Percentiles rank a stretch among this genome's conserved stretches.
Evolutionary conservation across 1,140 invertebrate species (phyloP).

Genomic region (Melipona quadrifasciata): DNA sequence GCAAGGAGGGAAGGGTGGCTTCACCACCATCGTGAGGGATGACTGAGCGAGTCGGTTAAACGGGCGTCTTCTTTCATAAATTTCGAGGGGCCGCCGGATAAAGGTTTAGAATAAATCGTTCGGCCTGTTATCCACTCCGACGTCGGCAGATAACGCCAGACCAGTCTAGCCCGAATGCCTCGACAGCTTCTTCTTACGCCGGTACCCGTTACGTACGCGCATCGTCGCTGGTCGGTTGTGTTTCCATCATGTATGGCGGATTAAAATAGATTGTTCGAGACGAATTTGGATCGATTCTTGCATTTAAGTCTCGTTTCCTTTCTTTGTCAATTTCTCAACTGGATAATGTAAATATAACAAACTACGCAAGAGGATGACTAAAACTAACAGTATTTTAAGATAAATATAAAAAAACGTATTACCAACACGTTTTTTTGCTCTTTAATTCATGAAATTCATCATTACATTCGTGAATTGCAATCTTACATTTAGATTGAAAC

Average conservation of each 20-base stretch:
- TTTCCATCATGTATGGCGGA: background rate
- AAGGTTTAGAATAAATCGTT: constrained; percentile 81
- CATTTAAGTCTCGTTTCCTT: background rate
- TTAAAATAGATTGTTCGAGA: background rate
- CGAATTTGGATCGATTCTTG: background rate
- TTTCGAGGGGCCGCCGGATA: constrained; percentile 79
- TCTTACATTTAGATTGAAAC: background rate
- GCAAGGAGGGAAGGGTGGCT: constrained; percentile 67
- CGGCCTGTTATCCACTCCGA: constrained; percentile 79
- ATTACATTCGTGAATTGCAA: no score
- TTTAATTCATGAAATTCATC: no score
- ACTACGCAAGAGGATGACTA: no score
- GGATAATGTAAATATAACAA: no score
- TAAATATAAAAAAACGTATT: no score
- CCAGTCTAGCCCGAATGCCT: constrained; percentile 54
- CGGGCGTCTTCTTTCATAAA: constrained; percentile 82
- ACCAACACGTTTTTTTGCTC: no score
- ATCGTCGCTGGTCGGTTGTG: constrained; percentile 23
- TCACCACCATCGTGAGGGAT: constrained; percentile 78
- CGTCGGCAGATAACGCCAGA: constrained; percentile 74
- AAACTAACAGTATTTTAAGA: no score
- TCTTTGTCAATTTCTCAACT: no score
- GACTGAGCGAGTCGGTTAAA: constrained; percentile 81
- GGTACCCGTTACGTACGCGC: constrained; percentile 12
- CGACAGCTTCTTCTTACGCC: constrained; percentile 47